Evolutionary conservation across 2,797 vertebrate genomes (phyloP).

Genomic region (Nannoperca australis): DNA sequence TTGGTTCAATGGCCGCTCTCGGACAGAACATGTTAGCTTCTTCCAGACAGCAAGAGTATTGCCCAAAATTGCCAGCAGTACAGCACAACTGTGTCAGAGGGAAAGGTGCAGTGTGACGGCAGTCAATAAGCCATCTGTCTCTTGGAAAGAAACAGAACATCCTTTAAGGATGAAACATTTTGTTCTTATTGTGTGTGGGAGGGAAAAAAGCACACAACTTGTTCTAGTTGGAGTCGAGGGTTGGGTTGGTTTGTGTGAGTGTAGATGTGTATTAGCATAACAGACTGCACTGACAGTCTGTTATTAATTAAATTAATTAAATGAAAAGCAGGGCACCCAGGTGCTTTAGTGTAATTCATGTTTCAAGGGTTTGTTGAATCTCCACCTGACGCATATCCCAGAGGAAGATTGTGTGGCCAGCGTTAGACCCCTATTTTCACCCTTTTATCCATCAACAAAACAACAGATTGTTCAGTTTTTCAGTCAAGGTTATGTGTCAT

Average conservation of each 20-base stretch:
- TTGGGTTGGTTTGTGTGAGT: neutral
- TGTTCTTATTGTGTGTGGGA: constrained; percentile 9
- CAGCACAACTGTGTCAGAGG: constrained; percentile 55
- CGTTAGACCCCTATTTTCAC: neutral
- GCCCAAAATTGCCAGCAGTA: constrained; percentile 58
- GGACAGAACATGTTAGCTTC: constrained; percentile 57
- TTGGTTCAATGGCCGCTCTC: constrained; percentile 57
- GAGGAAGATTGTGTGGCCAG: neutral
- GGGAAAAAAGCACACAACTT: neutral
- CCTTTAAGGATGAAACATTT: constrained; percentile 42
- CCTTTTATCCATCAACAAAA: neutral
- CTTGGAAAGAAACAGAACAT: constrained; percentile 31
- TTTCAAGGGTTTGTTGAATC: constrained; percentile 19
- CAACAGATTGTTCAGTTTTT: neutral
- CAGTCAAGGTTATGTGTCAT: constrained; percentile 4
- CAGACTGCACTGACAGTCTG: constrained; percentile 6
- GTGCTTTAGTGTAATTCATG: constrained; percentile 7
- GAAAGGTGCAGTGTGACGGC: constrained; percentile 37
- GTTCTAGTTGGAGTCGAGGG: neutral
- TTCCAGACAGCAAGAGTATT: constrained; percentile 53
- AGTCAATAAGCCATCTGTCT: constrained; percentile 61
- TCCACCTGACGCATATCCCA: neutral
- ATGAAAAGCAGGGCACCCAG: constrained; percentile 12
- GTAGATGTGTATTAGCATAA: neutral
- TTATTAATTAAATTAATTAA: constrained; percentile 31